Evolutionary conservation across 2,113 vertebrate genomes (phyloP).

Genomic region (Rhinoderma darwinii): DNA sequence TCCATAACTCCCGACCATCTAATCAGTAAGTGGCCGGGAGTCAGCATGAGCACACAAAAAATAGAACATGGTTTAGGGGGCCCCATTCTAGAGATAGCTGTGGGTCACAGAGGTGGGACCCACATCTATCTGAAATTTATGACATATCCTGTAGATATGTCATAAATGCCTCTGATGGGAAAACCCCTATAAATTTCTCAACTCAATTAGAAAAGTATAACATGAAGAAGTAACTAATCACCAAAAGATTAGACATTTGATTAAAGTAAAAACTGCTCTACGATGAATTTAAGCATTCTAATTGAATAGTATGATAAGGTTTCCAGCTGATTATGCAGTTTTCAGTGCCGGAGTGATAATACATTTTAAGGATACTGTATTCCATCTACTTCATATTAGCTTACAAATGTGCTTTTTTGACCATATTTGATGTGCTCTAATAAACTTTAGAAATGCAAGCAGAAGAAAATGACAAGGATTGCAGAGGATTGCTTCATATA

Average conservation of each 20-base stretch:
- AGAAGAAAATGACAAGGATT: slow-evolving; percentile 42
- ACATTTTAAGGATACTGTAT: slow-evolving; percentile 38
- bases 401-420: slow-evolving; percentile 53
- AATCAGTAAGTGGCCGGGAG: no score
- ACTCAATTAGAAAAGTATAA: neutral
- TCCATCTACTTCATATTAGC: slow-evolving; percentile 49
- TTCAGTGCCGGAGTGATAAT: slow-evolving; percentile 15
- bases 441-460: slow-evolving; percentile 51
- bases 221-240: slow-evolving; percentile 6
- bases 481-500: slow-evolving; percentile 37
- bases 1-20: no score
- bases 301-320: slow-evolving; percentile 20
- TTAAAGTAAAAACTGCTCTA: neutral
- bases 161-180: no score
- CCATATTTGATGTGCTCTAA: slow-evolving; percentile 55
- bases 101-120: no score
- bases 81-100: no score
- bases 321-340: slow-evolving; percentile 46
- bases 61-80: no score
- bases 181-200: neutral
- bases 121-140: no score
- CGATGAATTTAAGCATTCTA: slow-evolving; percentile 2
- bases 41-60: no score
- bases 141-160: no score
- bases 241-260: slow-evolving; percentile 12